Evolutionary conservation across 1,140 invertebrate genomes (phyloP), one percentile per base, ranked within the genome.

Genomic region (Bacillus rossius): DNA sequence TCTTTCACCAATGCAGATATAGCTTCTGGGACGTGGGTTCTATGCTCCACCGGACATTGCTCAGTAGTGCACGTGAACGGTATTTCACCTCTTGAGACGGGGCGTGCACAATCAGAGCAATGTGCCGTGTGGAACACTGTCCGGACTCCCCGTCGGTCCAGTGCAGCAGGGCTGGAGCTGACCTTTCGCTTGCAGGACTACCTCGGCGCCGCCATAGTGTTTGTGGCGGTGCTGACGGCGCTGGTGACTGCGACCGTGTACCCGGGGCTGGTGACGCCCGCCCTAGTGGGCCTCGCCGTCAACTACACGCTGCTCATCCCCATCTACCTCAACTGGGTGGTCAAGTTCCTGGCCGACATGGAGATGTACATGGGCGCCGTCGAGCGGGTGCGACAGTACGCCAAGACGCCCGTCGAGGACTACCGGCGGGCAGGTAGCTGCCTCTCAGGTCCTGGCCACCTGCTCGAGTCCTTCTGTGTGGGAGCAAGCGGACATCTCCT

Each of bases 171-270:
- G n/a, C n/a, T n/a, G n/a, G n/a, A n/a, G n/a, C n/a, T n/a, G n/a
- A n/a, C n/a, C n/a, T n/a, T n/a, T n/a, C n/a, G n/a, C n/a, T 66
- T 67, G n/a, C 64, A 92, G 89, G 91, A 94, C 75, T 86, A 89
- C 69, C 76, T 92, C 51, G 91, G 90, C 14, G 87, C 84, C 3
- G 74, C 84, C 22, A 86, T 90, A 60, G 87, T 92, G 43, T 85
- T 89, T 69, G 77, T 84, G 52, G 84, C 88, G 16, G 81, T 88
- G 43, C 70, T 85, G 48, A 81, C 83, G 19, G 83, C 85, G 16
- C 67, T 87, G 61, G 69, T 80, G 48, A 79, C 79, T 45, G 81
- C 79, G 2, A 69, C 77, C 49, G 60, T 80, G 17, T 74, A 76
- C 53, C 78, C 79, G 0, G 67, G 71, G 52, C 70, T 77, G 14